phyloP scores from a whole-genome alignment of 2,113 vertebrate species.

The Loxodonta africana region DNA sequence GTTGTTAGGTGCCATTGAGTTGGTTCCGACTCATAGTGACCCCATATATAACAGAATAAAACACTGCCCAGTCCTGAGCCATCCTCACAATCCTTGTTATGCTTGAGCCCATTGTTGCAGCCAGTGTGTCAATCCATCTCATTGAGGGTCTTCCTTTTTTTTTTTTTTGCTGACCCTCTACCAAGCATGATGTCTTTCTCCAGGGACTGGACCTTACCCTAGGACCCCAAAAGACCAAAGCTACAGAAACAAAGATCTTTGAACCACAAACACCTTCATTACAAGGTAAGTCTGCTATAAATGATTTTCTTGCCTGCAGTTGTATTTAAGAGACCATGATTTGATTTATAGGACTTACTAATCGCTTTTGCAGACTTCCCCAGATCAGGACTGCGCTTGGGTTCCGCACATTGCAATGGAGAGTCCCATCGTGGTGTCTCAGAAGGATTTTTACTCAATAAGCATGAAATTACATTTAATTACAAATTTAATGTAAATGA shows the following conservation, averaged over 20 bases:
- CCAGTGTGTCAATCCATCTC: no score
- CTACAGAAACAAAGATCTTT: background rate
- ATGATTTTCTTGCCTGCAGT: fast-evolving
- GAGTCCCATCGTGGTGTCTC: conserved; percentile 9
- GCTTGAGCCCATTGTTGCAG: no score
- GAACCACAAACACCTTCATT: fast-evolving
- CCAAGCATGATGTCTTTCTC: no score
- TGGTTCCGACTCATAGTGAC: no score
- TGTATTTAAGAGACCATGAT: fast-evolving
- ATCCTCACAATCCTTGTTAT: no score
- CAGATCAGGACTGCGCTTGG: background rate
- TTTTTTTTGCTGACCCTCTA: no score
- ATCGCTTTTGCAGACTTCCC: background rate
- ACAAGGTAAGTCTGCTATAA: fast-evolving
- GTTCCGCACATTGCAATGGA: background rate
- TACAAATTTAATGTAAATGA: conserved; percentile 88
- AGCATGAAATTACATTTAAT: conserved; percentile 86
- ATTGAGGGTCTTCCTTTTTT: no score
- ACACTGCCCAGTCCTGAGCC: no score
- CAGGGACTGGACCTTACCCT: background rate
- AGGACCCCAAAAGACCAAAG: background rate
- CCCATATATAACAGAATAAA: no score
- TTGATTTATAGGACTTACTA: background rate
- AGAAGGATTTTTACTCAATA: conserved; percentile 80
- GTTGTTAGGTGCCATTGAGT: no score